Base-by-base conservation (phyloP, 2,113 vertebrate genomes). In the Mobula hypostoma region DNA sequence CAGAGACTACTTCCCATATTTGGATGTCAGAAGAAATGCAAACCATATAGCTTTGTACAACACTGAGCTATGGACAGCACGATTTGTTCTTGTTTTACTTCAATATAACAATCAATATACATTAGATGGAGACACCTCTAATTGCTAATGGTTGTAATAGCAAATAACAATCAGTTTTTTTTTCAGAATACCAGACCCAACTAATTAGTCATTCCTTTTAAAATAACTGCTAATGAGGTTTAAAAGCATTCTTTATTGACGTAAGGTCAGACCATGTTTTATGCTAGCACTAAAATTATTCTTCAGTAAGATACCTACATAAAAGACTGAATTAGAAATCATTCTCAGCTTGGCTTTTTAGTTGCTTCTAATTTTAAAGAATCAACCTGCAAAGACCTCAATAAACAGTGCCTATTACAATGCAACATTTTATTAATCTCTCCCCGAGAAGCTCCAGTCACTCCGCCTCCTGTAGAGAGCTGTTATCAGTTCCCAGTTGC, bases 371-470 rank as follows among this genome's bases (percentile, higher is more conserved):
- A 0, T 61, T 87, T 56, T 61, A 87, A 21, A 93, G 40, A 5
- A 70, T 91, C 32, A 21, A 58, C 21, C 14, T 68, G 15, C 7
- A 27, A 70, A 14, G 32, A 29, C 29, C n/a, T n/a, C 15, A 58
- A 21, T 91, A n/a, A 15, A 93, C 91, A 6, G 36, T 40, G 36
- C 68, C 19, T 11, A 24, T 9, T 56, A 87, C 56, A 58, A 58
- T 24, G 56, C 48, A 87, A 24, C 56, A 87, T 61, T 58, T 27
- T 61, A 87, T 87, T 87, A 61, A 87, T 29, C 56, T 74, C 36
- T 74, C 24, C 63, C 94, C 76, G 94, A 94, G 8, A 9, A 93
- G 95, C 70, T 94, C 94, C 83, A 95, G 94, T 63, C 40, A 94
- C 77, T 58, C 94, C 78, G 27, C 94, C 70, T 76, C 36, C 40